Conservation (phyloP, 1,140 invertebrate genomes). For the Drosophila insularis region DNA sequence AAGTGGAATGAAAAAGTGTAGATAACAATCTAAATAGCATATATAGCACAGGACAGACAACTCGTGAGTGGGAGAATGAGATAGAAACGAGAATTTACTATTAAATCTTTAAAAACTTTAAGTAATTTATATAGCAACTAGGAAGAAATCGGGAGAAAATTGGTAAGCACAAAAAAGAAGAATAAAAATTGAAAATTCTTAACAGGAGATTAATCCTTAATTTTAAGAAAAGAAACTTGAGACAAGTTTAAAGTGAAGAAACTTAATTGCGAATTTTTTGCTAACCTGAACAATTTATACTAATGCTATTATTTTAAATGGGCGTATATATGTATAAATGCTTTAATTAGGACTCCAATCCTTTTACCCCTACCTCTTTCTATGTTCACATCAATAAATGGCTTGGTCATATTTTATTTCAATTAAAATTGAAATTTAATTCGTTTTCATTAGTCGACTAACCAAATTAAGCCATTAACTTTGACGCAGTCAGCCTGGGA, state of each 20-base stretch:
- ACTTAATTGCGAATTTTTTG: too few species aligned
- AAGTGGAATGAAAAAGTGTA: neutral
- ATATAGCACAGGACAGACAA: neutral
- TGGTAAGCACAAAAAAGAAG: too few species aligned
- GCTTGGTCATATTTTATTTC: neutral
- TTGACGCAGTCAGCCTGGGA: neutral
- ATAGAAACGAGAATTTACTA: neutral
- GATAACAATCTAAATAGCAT: neutral
- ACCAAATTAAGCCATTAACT: neutral
- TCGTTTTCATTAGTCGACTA: neutral
- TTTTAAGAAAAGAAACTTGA: neutral
- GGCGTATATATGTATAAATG: too few species aligned
- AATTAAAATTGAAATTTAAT: conserved; percentile 1
- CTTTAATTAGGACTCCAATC: neutral
- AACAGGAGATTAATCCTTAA: neutral
- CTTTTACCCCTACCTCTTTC: neutral
- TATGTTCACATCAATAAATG: neutral
- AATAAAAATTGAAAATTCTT: too few species aligned
- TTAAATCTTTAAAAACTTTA: too few species aligned
- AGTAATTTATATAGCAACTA: too few species aligned
- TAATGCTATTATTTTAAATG: too few species aligned
- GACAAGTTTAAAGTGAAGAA: neutral
- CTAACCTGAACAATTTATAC: too few species aligned
- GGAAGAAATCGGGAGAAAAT: too few species aligned
- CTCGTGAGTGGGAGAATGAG: neutral